phyloP scores from a whole-genome alignment of 2,113 vertebrate genomes.

The Carlito syrichta region DNA sequence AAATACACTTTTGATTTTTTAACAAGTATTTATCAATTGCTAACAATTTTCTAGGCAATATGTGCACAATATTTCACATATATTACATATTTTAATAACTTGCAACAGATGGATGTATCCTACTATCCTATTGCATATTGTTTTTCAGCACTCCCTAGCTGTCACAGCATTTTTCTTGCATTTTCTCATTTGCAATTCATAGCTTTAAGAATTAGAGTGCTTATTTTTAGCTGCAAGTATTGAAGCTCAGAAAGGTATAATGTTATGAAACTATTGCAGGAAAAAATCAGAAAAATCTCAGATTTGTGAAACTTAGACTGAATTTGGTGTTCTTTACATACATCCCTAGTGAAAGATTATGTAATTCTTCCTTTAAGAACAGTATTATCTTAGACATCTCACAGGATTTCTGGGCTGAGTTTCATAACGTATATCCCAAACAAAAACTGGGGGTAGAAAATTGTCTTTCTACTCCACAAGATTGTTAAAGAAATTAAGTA shows the following conservation, averaged over 20 bases:
- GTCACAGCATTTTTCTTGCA: slow-evolving; percentile 7
- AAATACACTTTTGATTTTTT: neutral
- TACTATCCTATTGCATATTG: neutral
- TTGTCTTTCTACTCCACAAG: neutral
- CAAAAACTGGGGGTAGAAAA: neutral
- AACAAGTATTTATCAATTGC: neutral
- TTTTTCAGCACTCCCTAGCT: neutral
- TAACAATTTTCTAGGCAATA: neutral
- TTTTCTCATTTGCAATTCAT: slow-evolving; percentile 51
- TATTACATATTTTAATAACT: neutral
- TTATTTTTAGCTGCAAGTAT: slow-evolving; percentile 34
- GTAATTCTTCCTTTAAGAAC: neutral
- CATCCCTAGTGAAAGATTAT: neutral
- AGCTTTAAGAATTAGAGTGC: slow-evolving; percentile 13
- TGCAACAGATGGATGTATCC: neutral
- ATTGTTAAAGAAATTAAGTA: neutral
- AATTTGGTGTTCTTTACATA: neutral
- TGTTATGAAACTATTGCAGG: neutral
- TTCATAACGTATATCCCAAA: neutral
- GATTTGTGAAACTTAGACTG: neutral
- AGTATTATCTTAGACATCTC: neutral
- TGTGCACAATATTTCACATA: neutral
- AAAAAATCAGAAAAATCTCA: neutral
- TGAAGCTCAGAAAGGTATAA: neutral
- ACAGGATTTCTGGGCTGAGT: neutral